Evolutionary conservation across 2,797 vertebrate species (phyloP), one percentile per base, ranked within the genome.

Genomic region (Enteromius argenteus): DNA sequence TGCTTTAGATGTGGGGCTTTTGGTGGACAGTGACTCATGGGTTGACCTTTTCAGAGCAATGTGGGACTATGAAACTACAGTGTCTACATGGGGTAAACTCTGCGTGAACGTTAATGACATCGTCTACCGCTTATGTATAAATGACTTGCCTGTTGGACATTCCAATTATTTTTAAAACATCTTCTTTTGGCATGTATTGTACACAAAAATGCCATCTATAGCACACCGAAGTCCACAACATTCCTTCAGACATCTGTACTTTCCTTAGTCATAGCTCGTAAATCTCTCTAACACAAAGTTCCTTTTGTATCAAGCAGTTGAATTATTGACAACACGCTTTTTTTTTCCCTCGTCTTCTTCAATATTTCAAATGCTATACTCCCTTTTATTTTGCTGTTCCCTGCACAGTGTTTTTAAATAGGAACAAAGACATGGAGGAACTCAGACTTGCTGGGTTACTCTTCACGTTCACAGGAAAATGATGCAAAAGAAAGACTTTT

Each of bases 21-120:
- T 74, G 60, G 51, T 79, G 83, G 83, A 84, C 83, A 39, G 77
- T 90, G 89, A 90, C 86, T 90, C 89, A 90, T 56, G 30, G 37
- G 53, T 72, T 89, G 87, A 90, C 89, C 89, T 90, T 90, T 88
- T 88, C 85, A 72, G 44, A 77, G 81, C 75, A 30, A 85, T 80
- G 89, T 86, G 83, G 84, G 89, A 73, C 83, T 87, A 51, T 67
- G 73, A 87, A 88, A 88, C 89, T 81, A 86, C 83, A 75, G 66
- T 85, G 83, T 89, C 83, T 21, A 79, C 79, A 89, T 73, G 60
- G 80, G 83, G 79, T 74, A 69, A 86, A 86, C 66, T 80, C 58
- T 39, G 56, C 15, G 5, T 56, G 69, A 75, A 76, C 5, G 30
- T 21, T 79, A 84, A 72, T 64, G 67, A 84, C 75, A 51, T 68